Base-by-base conservation (phyloP, 2,797 vertebrate genomes). In the Periophthalmus magnuspinnatus region DNA sequence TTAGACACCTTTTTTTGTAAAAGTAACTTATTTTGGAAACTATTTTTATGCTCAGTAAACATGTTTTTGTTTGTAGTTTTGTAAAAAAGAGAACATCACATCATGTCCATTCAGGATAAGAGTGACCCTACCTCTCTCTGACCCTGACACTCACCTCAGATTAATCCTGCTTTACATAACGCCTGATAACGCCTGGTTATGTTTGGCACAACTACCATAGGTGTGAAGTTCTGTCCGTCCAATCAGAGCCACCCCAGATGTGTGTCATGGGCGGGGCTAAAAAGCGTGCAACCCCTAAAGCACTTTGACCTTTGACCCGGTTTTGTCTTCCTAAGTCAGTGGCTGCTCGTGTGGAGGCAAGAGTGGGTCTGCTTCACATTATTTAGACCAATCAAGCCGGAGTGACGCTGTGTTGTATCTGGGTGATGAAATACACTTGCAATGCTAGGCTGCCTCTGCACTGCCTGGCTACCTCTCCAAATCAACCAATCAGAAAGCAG, bases 391-490 rank as follows among this genome's bases (percentile, higher is more conserved):
- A 65, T 65, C 63, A 76, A 75, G 68, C 62, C 69, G 73, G 79
- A 76, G 61, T 68, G 75, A 80, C 79, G 76, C 77, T 76, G 86
- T 63, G 79, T 85, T 87, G 85, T 84, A 75, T 82, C 85, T 88
- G 88, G 89, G 71, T 91, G 89, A 91, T 90, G 91, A 90, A 91
- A 92, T 71, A 78, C 75, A 82, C 84, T 81, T 81, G 90, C 90
- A 92, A 92, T 71, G 83, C 75, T 68, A 78, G 80, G 79, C 84
- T 82, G 86, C 86, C 83, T 78, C 81, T 84, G 78, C 78, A 81
- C 86, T 86, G 88, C 88, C 84, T 88, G 83, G 84, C 84, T 87
- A 89, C 87, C 75, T 62, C 70, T 81, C 68, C 77, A n/a, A 6
- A 69, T 78, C 74, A 41, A 70, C 89, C 89, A 90, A 89, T 91